These are phyloP conservation scores for Cephus rjabovi DNA, from an alignment of 2,888 invertebrate genomes.

Conservation along the genomic window DNA sequence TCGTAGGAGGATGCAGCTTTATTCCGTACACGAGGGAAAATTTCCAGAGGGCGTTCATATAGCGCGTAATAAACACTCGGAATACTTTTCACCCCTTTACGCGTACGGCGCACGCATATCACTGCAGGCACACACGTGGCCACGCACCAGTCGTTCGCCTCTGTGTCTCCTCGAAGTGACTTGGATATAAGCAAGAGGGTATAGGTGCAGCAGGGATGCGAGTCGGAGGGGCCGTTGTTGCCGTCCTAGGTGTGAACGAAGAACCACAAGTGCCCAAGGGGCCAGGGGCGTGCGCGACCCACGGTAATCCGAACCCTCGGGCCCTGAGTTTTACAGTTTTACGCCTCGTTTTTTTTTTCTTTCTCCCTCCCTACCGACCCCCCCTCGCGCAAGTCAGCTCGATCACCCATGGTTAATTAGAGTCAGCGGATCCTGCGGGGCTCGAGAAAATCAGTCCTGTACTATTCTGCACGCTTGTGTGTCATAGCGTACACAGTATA, in stretches of 20 bases:
- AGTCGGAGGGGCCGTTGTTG: slow-evolving; percentile 18
- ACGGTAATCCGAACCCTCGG: slow-evolving; percentile 55
- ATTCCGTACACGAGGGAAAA: neutral
- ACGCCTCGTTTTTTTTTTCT: slow-evolving; percentile 46
- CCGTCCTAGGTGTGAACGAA: slow-evolving; percentile 61
- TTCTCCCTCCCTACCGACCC: slow-evolving; percentile 9
- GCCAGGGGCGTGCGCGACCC: slow-evolving; percentile 42
- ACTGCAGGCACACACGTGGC: neutral
- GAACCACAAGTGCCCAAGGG: slow-evolving; percentile 59
- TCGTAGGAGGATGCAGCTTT: neutral
- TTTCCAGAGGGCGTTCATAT: neutral
- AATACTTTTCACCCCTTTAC: neutral
- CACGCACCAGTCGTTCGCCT: neutral
- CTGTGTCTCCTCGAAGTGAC: neutral
- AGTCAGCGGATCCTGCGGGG: neutral
- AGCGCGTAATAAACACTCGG: neutral
- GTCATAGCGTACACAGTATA: neutral
- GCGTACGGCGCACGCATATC: neutral
- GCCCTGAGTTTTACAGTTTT: slow-evolving; percentile 50
- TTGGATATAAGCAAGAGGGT: neutral
- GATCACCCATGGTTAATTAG: neutral
- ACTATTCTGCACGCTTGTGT: neutral
- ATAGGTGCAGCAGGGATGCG: neutral
- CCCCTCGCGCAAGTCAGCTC: neutral
- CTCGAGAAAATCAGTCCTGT: neutral